A percentile compares a stretch with the other conserved stretches of the same genome.
Evolutionary conservation across 2,888 invertebrate genomes (phyloP).

Genomic region (Gymnoscelis rufifasciata): DNA sequence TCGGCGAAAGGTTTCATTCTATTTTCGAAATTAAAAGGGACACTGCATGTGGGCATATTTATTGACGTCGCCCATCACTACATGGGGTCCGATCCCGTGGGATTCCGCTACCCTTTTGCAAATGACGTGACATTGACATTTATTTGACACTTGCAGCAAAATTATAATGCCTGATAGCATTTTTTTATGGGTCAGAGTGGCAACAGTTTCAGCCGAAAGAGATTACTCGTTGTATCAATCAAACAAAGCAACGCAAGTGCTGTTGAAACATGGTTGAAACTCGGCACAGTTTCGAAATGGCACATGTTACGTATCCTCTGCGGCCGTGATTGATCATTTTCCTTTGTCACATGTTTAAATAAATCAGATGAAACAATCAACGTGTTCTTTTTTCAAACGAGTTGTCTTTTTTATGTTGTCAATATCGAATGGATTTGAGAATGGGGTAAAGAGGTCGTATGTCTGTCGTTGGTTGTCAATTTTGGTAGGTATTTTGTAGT

Average conservation of each 20-base stretch:
- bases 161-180: constrained; percentile 3
- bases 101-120: constrained; percentile 56
- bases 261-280: constrained; percentile 45
- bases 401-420: constrained; percentile 10
- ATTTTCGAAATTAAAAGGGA: constrained; percentile 54
- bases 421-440: constrained; percentile 8
- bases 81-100: constrained; percentile 74
- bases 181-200: constrained; percentile 28
- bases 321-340: constrained; percentile 25
- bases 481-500: not conserved
- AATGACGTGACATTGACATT: constrained; percentile 14
- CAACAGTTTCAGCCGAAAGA: constrained; percentile 46
- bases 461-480: not conserved
- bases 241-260: constrained; percentile 59
- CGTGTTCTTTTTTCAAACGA: constrained; percentile 14
- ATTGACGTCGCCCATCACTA: constrained; percentile 62
- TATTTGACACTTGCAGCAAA: constrained; percentile 5
- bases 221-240: constrained; percentile 73
- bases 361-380: constrained; percentile 12
- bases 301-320: constrained; percentile 55
- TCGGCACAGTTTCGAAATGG: constrained; percentile 58
- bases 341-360: constrained; percentile 25
- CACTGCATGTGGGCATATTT: constrained; percentile 69
- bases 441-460: constrained; percentile 10
- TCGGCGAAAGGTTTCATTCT: constrained; percentile 24